Percentiles rank a stretch among this genome's conserved stretches.
Evolutionary conservation across 2,888 invertebrate species (phyloP).

Genomic region (Hypomecis punctinalis): DNA sequence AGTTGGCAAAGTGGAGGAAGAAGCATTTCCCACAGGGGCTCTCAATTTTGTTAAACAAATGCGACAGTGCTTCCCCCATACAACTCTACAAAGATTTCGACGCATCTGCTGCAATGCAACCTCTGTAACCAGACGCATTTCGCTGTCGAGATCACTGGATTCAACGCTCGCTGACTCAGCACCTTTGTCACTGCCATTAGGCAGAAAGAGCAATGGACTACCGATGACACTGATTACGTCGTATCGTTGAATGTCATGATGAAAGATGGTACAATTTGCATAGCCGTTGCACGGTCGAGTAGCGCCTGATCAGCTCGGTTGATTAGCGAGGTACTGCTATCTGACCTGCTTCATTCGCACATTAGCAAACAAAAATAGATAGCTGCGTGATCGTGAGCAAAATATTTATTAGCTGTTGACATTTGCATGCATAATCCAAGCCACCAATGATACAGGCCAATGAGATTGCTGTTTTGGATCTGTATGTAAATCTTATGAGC

Average conservation of each 20-base stretch:
- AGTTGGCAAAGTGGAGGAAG: not conserved
- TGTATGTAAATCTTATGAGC: conserved; percentile 4
- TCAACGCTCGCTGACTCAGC: conserved; percentile 57
- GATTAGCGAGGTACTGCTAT: conserved; percentile 67
- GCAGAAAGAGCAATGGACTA: conserved; percentile 54
- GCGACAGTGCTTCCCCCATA: not conserved
- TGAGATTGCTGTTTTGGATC: conserved; percentile 14
- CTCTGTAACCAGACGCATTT: conserved; percentile 56
- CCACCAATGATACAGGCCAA: conserved; percentile 12
- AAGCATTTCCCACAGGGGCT: not conserved
- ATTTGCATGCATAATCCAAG: conserved; percentile 33
- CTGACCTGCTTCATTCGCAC: conserved; percentile 60
- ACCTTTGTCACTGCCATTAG: conserved; percentile 39
- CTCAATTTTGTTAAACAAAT: not conserved
- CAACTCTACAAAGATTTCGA: conserved; percentile 47
- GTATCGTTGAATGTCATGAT: conserved; percentile 39
- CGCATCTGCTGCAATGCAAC: conserved; percentile 56
- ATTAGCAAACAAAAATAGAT: conserved; percentile 53
- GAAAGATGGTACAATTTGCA: conserved; percentile 50
- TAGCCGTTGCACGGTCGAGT: conserved; percentile 53
- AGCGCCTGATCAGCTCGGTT: conserved; percentile 49
- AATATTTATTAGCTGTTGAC: conserved; percentile 41
- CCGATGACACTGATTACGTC: conserved; percentile 50
- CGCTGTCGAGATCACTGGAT: conserved; percentile 65
- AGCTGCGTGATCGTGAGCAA: conserved; percentile 36